Evolutionary conservation across 1,140 invertebrate genomes (phyloP), one percentile per base, ranked within the genome.

Genomic region (Drosophila ananassae): DNA sequence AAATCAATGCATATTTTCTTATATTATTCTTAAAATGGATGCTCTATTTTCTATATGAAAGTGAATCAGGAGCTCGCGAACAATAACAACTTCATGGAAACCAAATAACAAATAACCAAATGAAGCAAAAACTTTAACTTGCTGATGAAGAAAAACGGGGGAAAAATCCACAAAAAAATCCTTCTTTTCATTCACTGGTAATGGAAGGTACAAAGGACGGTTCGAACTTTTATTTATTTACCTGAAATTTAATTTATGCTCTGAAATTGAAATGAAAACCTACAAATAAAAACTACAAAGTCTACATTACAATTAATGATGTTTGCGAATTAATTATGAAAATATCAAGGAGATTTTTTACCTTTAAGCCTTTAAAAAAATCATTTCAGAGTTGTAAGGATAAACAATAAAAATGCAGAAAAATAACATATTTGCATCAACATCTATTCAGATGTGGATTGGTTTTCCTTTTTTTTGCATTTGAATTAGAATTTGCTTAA

Each of bases 41-140:
- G 7, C 12, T 37, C 3, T 3, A 17, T 4, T 37, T 44, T 0
- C 41, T 57, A 13, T 69, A 57, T 57, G 51, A 67, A 52, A 44
- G 44, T 47, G 17, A 47, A 67, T 34, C 39, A n/a, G 39, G 54
- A 28, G 4, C 28, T 37, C 39, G 7, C 7, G 24, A 24, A 32
- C 63, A 57, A 50, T 13, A 68, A 56, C 46, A 51, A 21, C 30
- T 63, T 64, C 58, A 50, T 10, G 32, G 17, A 7, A 22, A 17
- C 24, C 58, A 48, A 64, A 44, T 24, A 41, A 28, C 32, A 24
- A 55, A 30, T 47, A 53, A 46, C 10, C 30, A 55, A 68, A 67
- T 68, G 64, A 47, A n/a, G 48, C 62, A 54, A 54, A 68, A 57
- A 50, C 39, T 30, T 44, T 7, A 12, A 28, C 24, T 60, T 47